phyloP scores from a whole-genome alignment of 2,797 vertebrate species.

The Megaceryle alcyon region DNA sequence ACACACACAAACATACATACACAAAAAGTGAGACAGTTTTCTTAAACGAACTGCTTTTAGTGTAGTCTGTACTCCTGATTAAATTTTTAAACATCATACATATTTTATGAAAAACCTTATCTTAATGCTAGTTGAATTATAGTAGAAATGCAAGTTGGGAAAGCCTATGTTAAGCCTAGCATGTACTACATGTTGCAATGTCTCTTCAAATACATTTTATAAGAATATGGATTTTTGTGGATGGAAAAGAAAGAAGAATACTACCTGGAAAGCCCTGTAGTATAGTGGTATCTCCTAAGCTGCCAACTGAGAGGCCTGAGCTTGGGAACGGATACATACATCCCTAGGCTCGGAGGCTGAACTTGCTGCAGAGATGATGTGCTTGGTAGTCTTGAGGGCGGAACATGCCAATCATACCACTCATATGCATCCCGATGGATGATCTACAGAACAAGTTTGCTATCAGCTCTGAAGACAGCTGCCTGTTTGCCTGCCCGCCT shows the following conservation, averaged over 20 bases:
- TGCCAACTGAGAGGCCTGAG: slow-evolving; percentile 78
- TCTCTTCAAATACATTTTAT: slow-evolving; percentile 64
- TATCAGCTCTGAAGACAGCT: slow-evolving; percentile 79
- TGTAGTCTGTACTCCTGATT: background rate
- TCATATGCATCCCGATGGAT: slow-evolving; percentile 74
- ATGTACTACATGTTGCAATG: background rate
- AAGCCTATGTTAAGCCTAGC: slow-evolving; percentile 52
- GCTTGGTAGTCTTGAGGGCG: slow-evolving; percentile 74
- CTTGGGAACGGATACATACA: slow-evolving; percentile 68
- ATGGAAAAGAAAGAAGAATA: slow-evolving; percentile 77
- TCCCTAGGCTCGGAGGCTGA: slow-evolving; percentile 77
- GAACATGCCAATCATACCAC: slow-evolving; percentile 78
- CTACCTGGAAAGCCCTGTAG: slow-evolving; percentile 78
- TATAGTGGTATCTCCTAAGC: slow-evolving; percentile 77
- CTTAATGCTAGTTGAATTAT: slow-evolving; percentile 19
- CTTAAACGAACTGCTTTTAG: background rate
- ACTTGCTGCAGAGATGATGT: slow-evolving; percentile 77
- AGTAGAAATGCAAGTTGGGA: slow-evolving; percentile 39
- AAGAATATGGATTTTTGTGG: slow-evolving; percentile 57
- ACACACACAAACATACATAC: slow-evolving; percentile 2
- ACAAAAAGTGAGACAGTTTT: slow-evolving; percentile 5
- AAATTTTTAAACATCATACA: background rate
- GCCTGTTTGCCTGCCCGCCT: slow-evolving; percentile 80
- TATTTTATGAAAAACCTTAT: slow-evolving; percentile 20
- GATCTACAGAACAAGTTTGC: slow-evolving; percentile 77